Conservation (phyloP, 1,140 invertebrate species). For the Musca domestica region DNA sequence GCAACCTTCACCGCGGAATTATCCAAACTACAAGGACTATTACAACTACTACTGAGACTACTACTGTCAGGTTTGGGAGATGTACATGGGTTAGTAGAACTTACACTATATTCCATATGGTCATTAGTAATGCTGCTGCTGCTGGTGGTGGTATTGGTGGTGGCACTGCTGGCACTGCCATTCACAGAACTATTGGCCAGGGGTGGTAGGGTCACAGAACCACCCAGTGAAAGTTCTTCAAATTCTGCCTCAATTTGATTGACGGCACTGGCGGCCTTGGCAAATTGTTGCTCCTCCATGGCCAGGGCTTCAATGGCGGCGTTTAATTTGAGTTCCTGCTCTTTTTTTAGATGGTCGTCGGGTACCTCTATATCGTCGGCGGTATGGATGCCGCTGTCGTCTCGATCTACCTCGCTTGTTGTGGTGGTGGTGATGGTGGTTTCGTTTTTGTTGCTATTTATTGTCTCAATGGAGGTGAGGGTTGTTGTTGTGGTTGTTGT, state of each 20-base stretch:
- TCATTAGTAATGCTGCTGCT: conserved; percentile 28
- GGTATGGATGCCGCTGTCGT: conserved; percentile 80
- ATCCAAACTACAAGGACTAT: conserved; percentile 26
- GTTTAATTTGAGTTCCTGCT: conserved; percentile 45
- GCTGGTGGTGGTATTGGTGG: conserved; percentile 22
- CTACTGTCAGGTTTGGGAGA: conserved; percentile 14
- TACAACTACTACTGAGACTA: conserved; percentile 33
- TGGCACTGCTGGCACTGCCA: conserved; percentile 9
- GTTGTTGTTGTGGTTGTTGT: no score
- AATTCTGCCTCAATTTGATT: conserved; percentile 51
- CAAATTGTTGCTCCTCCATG: conserved; percentile 45
- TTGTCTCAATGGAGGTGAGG: neutral
- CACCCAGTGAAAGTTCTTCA: conserved; percentile 39
- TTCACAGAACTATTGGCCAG: no score
- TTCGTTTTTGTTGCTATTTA: neutral
- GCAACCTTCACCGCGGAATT: conserved; percentile 33
- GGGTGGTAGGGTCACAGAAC: conserved; percentile 20
- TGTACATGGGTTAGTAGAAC: conserved; percentile 51
- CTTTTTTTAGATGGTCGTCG: conserved; percentile 25
- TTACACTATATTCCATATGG: conserved; percentile 53
- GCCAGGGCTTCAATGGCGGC: conserved; percentile 46
- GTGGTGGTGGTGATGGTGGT: conserved; percentile 28
- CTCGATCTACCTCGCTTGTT: conserved; percentile 60
- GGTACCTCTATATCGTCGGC: conserved; percentile 55
- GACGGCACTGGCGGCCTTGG: conserved; percentile 47